Base-by-base conservation (phyloP, 2,113 vertebrate species). In the Leptobrachium ailaonicum region DNA sequence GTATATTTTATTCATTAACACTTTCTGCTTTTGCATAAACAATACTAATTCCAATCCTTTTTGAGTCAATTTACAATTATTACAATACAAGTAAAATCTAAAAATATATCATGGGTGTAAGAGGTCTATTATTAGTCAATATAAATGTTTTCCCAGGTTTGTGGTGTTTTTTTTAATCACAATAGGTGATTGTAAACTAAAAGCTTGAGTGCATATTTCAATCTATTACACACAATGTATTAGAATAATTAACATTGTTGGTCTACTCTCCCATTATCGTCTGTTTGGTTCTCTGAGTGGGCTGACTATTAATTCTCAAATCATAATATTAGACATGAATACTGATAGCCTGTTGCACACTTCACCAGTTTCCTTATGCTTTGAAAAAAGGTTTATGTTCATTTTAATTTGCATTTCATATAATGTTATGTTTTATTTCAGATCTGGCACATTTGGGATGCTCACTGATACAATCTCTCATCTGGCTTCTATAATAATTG, bases 191-290 rank as follows among this genome's bases (percentile, higher is more conserved):
- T 70, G 66, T 53, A 77, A 77, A 77, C 56, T 64, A 69, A 50
- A 56, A 69, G 64, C 41, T 66, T 77, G 43, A 62, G 11, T 45
- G 67, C 62, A 78, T 78, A 78, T 78, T 70, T 78, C 56, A 69
- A 77, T 77, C 42, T 71, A 32, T 62, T 77, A 66, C 68, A 69
- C 66, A 71, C 68, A 70, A 78, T 58, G 56, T 41, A 71, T 77
- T 76, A 76, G 47, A 20, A 66, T 77, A 58, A 77, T 77, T 77
- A 77, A 47, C 75, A 77, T 77, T 60, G 58, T 77, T 69, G 66
- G 66, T 32, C 53, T 77, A 69, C 41, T 69, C 54, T 13, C 70
- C 66, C 41, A 62, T 70, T 77, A 68, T 77, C 66, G 47, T 58
- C 66, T 58, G 11, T 77, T 68, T 69, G 53, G 75, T 69, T 50